phyloP scores from a whole-genome alignment of 2,797 vertebrate species.

The Cyclura pinguis region DNA sequence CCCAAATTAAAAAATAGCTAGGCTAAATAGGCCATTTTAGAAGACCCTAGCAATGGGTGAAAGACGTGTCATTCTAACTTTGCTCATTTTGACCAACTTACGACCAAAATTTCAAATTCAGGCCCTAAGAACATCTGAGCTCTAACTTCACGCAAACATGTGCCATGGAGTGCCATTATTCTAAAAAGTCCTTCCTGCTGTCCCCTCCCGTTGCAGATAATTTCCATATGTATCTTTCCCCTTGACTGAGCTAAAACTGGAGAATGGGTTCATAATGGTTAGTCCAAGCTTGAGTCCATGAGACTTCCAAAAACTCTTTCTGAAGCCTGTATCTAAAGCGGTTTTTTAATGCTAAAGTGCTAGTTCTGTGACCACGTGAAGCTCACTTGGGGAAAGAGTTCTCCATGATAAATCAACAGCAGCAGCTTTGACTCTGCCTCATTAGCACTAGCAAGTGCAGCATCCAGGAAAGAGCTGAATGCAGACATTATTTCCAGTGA shows the following conservation, averaged over 20 bases:
- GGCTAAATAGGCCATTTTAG: background rate
- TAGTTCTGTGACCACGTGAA: background rate
- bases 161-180: background rate
- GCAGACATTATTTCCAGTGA: background rate
- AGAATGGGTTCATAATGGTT: background rate
- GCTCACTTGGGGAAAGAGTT: too few species aligned
- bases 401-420: background rate
- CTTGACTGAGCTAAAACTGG: background rate
- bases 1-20: too few species aligned
- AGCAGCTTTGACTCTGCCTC: background rate
- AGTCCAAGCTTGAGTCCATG: too few species aligned
- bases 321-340: background rate
- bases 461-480: slow-evolving; percentile 9
- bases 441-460: slow-evolving; percentile 9
- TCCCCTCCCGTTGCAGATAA: background rate
- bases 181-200: background rate
- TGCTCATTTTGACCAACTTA: background rate
- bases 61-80: background rate
- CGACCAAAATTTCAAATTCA: too few species aligned
- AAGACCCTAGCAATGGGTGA: background rate
- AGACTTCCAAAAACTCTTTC: background rate
- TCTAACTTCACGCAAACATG: background rate
- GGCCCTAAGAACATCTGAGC: background rate
- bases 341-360: background rate
- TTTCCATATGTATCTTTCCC: background rate